Evolutionary conservation across 2,888 invertebrate species (phyloP).

Genomic region (Sarcophaga subvicina): DNA sequence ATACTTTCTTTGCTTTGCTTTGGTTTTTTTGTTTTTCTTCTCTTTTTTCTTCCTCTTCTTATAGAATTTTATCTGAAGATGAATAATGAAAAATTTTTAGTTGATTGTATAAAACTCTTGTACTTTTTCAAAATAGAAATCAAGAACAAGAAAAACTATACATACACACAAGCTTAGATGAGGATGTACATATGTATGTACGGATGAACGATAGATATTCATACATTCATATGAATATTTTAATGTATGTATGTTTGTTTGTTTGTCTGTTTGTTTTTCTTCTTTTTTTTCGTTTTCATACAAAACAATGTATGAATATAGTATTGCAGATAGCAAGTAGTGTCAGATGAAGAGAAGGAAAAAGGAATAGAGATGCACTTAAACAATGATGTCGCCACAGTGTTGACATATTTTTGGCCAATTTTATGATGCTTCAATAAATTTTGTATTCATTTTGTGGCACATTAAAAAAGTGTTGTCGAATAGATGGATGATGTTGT

Average conservation of each 20-base stretch:
- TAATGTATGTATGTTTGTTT: slow-evolving; percentile 33
- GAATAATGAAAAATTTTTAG: slow-evolving; percentile 59
- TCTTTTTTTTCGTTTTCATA: neutral
- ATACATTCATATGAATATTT: neutral
- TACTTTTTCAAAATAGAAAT: slow-evolving; percentile 54
- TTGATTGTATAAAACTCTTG: slow-evolving; percentile 54
- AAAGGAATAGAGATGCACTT: slow-evolving; percentile 55
- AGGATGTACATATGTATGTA: slow-evolving; percentile 34
- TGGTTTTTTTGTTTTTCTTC: too few relatives aligned
- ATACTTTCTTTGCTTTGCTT: slow-evolving; percentile 24
- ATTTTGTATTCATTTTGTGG: slow-evolving; percentile 32
- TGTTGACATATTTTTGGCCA: slow-evolving; percentile 66
- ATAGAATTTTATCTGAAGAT: slow-evolving; percentile 51
- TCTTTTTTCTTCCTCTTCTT: slow-evolving; percentile 12
- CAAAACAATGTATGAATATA: slow-evolving; percentile 66
- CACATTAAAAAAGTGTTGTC: slow-evolving; percentile 30
- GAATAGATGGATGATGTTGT: slow-evolving; percentile 39
- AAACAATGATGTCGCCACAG: slow-evolving; percentile 68
- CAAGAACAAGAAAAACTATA: neutral
- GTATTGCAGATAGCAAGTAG: slow-evolving; percentile 72
- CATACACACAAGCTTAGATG: neutral
- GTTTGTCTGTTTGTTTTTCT: neutral
- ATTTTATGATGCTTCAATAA: slow-evolving; percentile 66
- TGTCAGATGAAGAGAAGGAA: slow-evolving; percentile 50
- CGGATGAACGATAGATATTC: slow-evolving; percentile 30